Conservation (phyloP, 2,888 invertebrate species). For the Atrina japonica region DNA sequence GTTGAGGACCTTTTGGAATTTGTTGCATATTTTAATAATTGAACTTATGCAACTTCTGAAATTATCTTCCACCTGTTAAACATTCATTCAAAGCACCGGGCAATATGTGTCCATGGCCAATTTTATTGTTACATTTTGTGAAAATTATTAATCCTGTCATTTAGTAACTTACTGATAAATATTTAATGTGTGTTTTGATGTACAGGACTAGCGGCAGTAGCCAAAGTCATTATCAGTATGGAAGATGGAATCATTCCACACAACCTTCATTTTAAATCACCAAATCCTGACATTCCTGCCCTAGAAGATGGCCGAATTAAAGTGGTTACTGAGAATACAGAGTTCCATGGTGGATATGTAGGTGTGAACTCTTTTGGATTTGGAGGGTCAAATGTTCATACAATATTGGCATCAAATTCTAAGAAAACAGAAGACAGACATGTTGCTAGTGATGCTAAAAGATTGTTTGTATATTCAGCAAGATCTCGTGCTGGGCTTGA, state of each 20-base stretch:
- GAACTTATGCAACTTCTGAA: too few relatives aligned
- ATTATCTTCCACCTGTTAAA: too few relatives aligned
- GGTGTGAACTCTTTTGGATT: slow-evolving; percentile 99
- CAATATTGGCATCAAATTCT: slow-evolving; percentile 81
- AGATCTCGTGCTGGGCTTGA: slow-evolving; percentile 91
- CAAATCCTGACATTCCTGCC: slow-evolving; percentile 96
- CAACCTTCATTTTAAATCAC: slow-evolving; percentile 93
- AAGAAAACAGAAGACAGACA: slow-evolving; percentile 49
- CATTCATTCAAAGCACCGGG: too few relatives aligned
- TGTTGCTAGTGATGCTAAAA: slow-evolving; percentile 81
- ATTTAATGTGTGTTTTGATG: not conserved
- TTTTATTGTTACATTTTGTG: too few relatives aligned
- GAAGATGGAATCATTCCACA: slow-evolving; percentile 93
- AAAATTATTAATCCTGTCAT: too few relatives aligned
- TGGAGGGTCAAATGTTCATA: slow-evolving; percentile 87
- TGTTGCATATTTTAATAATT: too few relatives aligned
- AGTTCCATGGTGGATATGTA: slow-evolving; percentile 94
- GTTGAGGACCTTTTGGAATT: too few relatives aligned
- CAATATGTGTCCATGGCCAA: too few relatives aligned
- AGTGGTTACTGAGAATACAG: slow-evolving; percentile 90
- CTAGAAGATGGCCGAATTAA: slow-evolving; percentile 93
- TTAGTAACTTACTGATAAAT: too few relatives aligned
- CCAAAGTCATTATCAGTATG: slow-evolving; percentile 96
- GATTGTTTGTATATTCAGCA: slow-evolving; percentile 90
- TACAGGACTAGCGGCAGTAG: slow-evolving; percentile 91